phyloP scores from a whole-genome alignment of 2,113 vertebrate species.

The Anarrhichthys ocellatus region DNA sequence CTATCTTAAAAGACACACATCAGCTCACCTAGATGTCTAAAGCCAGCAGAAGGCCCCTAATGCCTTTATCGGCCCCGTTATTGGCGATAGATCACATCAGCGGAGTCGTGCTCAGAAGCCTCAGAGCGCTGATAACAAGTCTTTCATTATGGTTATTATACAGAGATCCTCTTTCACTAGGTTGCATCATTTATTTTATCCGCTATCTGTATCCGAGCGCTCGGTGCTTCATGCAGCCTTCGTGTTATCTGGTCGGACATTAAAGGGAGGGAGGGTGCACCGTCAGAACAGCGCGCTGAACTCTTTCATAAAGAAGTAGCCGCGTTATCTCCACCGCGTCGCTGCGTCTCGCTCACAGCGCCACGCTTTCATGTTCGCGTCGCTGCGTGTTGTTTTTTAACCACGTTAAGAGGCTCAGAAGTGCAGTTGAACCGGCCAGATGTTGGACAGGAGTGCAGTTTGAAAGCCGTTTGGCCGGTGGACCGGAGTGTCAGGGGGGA shows the following conservation, averaged over 20 bases:
- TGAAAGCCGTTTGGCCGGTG: slow-evolving; percentile 82
- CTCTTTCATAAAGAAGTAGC: slow-evolving; percentile 21
- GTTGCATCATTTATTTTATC: slow-evolving; percentile 87
- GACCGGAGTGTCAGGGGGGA: slow-evolving; percentile 86
- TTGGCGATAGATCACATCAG: slow-evolving; percentile 74
- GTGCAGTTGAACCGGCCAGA: slow-evolving; percentile 39
- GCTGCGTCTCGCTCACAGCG: slow-evolving; percentile 8
- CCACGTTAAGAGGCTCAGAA: slow-evolving; percentile 25
- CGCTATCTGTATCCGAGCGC: slow-evolving; percentile 63
- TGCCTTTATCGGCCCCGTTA: slow-evolving; percentile 70
- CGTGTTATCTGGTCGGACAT: slow-evolving; percentile 67
- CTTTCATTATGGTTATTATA: slow-evolving; percentile 75
- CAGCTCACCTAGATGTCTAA: slow-evolving; percentile 62
- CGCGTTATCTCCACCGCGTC: slow-evolving; percentile 37
- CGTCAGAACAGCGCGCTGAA: slow-evolving; percentile 33
- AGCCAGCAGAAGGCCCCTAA: slow-evolving; percentile 50
- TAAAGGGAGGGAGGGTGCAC: slow-evolving; percentile 57
- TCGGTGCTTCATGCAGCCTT: slow-evolving; percentile 56
- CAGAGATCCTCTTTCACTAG: slow-evolving; percentile 78
- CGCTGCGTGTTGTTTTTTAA: slow-evolving; percentile 45
- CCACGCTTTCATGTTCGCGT: slow-evolving; percentile 37
- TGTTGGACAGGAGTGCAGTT: slow-evolving; percentile 51
- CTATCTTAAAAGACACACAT: slow-evolving; percentile 73
- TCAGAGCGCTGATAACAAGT: slow-evolving; percentile 69
- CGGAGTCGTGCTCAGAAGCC: slow-evolving; percentile 60